Evolutionary conservation across 2,888 invertebrate species (phyloP).

Genomic region (Bhutanitis thaidina): DNA sequence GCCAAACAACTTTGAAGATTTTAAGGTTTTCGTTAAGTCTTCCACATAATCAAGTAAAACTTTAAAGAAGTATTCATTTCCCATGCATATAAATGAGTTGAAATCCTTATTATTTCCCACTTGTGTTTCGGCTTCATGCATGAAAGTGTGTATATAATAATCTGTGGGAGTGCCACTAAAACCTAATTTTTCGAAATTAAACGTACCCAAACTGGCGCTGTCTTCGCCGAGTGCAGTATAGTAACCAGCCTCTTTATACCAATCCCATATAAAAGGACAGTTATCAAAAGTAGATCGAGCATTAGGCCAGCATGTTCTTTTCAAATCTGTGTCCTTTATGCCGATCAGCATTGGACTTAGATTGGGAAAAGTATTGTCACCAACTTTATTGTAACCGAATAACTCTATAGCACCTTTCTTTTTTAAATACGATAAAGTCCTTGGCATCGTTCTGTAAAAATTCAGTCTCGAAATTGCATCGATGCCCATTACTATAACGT

Average conservation of each 20-base stretch:
- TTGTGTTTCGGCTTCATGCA: constrained; percentile 82
- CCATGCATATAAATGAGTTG: constrained; percentile 86
- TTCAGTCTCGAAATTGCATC: constrained; percentile 93
- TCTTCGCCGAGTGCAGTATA: constrained; percentile 92
- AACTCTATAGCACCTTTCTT: constrained; percentile 86
- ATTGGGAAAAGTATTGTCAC: constrained; percentile 96
- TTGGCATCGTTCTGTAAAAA: constrained; percentile 90
- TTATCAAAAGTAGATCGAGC: constrained; percentile 83
- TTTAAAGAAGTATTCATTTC: constrained; percentile 83
- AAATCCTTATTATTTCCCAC: constrained; percentile 83
- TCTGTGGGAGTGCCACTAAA: constrained; percentile 91
- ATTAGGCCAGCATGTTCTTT: constrained; percentile 81
- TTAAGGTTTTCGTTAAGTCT: constrained; percentile 81
- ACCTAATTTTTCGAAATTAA: constrained; percentile 88
- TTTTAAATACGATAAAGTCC: constrained; percentile 81
- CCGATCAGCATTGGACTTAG: constrained; percentile 90
- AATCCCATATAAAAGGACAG: constrained; percentile 92
- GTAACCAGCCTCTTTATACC: constrained; percentile 85
- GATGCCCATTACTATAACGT: constrained; percentile 89
- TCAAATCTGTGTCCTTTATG: constrained; percentile 82
- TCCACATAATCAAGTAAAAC: constrained; percentile 85
- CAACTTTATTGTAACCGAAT: constrained; percentile 95
- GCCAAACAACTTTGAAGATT: constrained; percentile 84
- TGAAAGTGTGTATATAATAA: constrained; percentile 89
- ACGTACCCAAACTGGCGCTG: constrained; percentile 86